phyloP scores from a whole-genome alignment of 1,140 invertebrate species.

The Drosophila ironensis region DNA sequence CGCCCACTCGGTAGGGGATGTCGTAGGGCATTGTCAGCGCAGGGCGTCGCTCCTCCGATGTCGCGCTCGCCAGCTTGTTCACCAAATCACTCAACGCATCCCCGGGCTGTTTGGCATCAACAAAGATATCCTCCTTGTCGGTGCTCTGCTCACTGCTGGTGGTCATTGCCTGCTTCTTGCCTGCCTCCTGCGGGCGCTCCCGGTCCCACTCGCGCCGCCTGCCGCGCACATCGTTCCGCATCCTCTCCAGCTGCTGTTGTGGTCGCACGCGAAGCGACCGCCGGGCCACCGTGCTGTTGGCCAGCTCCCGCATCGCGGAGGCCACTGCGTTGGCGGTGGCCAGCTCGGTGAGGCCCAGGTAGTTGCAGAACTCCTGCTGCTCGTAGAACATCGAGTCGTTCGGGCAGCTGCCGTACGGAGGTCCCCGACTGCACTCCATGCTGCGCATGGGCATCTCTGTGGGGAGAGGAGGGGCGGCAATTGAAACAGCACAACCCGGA shows the following conservation, averaged over 20 bases:
- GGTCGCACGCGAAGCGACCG: slow-evolving; percentile 65
- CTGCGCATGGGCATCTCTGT: not conserved
- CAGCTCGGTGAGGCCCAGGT: slow-evolving; percentile 68
- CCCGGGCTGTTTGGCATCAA: not conserved
- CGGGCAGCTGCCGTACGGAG: slow-evolving; percentile 12
- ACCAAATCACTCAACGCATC: too few species aligned
- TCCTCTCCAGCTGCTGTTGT: slow-evolving; percentile 60
- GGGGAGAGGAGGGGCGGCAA: too few species aligned
- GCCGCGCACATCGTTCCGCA: slow-evolving; percentile 57
- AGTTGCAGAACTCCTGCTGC: slow-evolving; percentile 79
- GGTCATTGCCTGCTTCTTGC: not conserved
- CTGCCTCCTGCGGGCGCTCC: slow-evolving; percentile 16
- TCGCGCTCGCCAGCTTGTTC: too few species aligned
- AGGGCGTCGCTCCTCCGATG: too few species aligned
- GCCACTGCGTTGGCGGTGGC: slow-evolving; percentile 73
- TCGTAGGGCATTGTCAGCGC: too few species aligned
- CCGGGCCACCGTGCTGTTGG: slow-evolving; percentile 64
- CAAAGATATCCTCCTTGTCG: slow-evolving; percentile 3
- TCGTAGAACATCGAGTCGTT: slow-evolving; percentile 54
- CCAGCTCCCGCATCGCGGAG: slow-evolving; percentile 63
- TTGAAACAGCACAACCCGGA: too few species aligned
- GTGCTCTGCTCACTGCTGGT: slow-evolving; percentile 19
- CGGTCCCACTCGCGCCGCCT: slow-evolving; percentile 29
- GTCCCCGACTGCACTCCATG: not conserved
- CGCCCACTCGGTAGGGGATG: too few species aligned